Base-by-base conservation (phyloP, 2,797 vertebrate genomes). In the Rhodeus uyekii region DNA sequence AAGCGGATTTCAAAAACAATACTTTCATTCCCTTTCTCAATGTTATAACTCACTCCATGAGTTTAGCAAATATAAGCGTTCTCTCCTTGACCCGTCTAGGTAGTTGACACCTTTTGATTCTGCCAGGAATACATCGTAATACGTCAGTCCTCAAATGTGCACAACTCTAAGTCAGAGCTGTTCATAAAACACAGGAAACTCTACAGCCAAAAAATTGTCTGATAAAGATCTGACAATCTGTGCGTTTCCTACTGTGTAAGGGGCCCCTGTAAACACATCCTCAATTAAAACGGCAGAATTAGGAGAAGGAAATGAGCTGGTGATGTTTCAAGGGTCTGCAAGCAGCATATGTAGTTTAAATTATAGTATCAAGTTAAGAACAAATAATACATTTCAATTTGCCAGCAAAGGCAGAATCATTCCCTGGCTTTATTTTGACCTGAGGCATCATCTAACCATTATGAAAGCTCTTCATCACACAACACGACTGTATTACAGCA, bases 111-210 rank as follows among this genome's bases (percentile, higher is more conserved):
- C 1, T 32, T 48, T 64, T 76, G 3, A 64, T 44, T 77, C 7
- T 63, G 42, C 13, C 29, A 24, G 53, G 39, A 83, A 69, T 55
- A 60, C 72, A 55, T 55, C 29, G 32, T 29, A 63, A 64, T 78
- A 75, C 67, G 13, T 34, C 19, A 29, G 65, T 55, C 27, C 19
- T 18, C 50, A 38, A 71, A 80, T 22, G 2, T 53, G 1, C 34
- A 7, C 7, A 53, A 58, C 50, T 22, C 18, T 42, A 78, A 50
- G 16, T 63, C 53, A 48, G 63, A 63, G 50, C 61, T 55, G 61
- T 81, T 86, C 13, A 46, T 29, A 34, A 61, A 83, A 60, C 78
- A 82, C 85, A 85, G 86, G 81, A 87, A 85, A 82, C 75, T 48
- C 63, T 5, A 76, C 68, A 77, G 76, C 69, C 65, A 48, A 32